A percentile compares a stretch with the other conserved stretches of the same genome.
These are phyloP conservation scores for Drosophila orosa DNA, from an alignment of 1,140 invertebrate genomes.

Conservation along the genomic window DNA sequence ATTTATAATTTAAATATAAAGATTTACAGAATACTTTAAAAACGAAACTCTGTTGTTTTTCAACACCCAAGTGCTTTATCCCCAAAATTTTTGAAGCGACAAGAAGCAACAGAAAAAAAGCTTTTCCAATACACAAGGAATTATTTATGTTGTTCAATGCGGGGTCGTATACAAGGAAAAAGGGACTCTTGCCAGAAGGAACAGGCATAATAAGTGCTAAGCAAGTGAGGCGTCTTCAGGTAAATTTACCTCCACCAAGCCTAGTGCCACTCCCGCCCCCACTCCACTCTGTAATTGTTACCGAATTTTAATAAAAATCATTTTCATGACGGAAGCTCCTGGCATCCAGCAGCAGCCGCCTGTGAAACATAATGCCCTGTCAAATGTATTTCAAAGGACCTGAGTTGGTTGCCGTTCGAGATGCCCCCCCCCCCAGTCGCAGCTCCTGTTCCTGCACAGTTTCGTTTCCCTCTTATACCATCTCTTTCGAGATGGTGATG, in stretches of 20 bases:
- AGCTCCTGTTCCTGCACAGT: slow-evolving; percentile 12
- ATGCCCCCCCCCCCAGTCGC: slow-evolving; percentile 6
- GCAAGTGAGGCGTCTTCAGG: slow-evolving; percentile 5
- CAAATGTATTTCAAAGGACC: slow-evolving; percentile 21
- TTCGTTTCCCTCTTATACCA: not conserved
- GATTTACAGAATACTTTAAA: not conserved
- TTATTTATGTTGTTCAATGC: not conserved
- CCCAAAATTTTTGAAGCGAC: not conserved
- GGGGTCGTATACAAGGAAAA: not conserved
- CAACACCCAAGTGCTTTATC: not conserved
- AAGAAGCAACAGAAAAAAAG: not conserved
- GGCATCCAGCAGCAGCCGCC: slow-evolving; percentile 12
- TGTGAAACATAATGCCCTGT: slow-evolving; percentile 21
- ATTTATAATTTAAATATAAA: too few relatives aligned
- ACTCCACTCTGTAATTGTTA: slow-evolving; percentile 7
- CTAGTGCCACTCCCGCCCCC: not conserved
- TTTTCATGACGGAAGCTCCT: slow-evolving; percentile 9
- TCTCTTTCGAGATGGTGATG: slow-evolving; percentile 5
- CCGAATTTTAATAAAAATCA: slow-evolving; percentile 20
- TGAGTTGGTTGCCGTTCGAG: slow-evolving; percentile 13
- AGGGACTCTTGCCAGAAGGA: not conserved
- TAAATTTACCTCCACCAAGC: not conserved
- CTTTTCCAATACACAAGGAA: not conserved
- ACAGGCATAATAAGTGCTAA: not conserved
- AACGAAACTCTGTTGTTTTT: not conserved